Evolutionary conservation across 2,797 vertebrate genomes (phyloP), one percentile per base, ranked within the genome.

Genomic region (Pelodytes ibericus): DNA sequence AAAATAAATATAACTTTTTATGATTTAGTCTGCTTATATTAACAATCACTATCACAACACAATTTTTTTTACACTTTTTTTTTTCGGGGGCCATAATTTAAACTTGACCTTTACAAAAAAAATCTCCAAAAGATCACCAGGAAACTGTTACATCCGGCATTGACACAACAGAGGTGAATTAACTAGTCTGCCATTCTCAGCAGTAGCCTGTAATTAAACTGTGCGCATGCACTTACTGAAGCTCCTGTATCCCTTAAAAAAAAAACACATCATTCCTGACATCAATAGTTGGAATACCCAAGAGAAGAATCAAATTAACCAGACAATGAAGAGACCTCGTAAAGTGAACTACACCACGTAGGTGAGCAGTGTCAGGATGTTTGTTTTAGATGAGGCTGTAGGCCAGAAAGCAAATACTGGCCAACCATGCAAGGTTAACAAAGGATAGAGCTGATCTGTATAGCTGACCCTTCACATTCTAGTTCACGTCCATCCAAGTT

Each of bases 361-460:
- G 86, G 85, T 87, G 86, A 88, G 81, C 82, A 62, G 81, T 77
- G 82, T 81, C 90, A 90, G 90, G 89, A 91, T 90, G 88, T 90
- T 86, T 86, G 85, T 82, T 83, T 81, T 84, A 81, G 74, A 51
- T 41, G n/a, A n/a, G n/a, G n/a, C n/a, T 44, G 79, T 89, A 86
- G 88, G 85, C 84, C 89, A 88, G 75, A 84, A 89, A 89, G 89
- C 87, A 89, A 89, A 88, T 86, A 86, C 83, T 87, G 86, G 84
- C 73, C 80, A 85, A 86, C 87, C 87, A 87, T 89, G 83, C 80
- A 85, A 85, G 84, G 86, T 75, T 83, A 87, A 80, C 84, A 72
- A 81, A 87, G 81, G 83, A 85, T 86, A 86, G 80, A 66, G 80
- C 49, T 81, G 84, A 86, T 36, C 31, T 58, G 39, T 51, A 30